Percentiles rank a stretch among this genome's conserved stretches.
Conservation (phyloP, 1,140 invertebrate genomes). For the Gryllus bimaculatus region DNA sequence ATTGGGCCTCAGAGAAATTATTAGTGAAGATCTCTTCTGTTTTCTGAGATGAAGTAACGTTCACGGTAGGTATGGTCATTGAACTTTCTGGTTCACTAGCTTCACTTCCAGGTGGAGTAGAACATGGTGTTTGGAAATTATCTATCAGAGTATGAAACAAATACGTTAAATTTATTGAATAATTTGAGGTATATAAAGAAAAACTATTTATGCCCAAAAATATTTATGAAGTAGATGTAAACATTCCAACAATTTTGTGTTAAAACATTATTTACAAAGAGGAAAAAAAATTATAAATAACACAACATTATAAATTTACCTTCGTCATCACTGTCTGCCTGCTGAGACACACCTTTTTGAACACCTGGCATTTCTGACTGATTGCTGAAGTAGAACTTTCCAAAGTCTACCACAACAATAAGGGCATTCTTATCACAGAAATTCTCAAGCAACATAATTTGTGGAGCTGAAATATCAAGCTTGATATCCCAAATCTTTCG, state of each 20-base stretch:
- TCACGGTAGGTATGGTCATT: constrained; percentile 20
- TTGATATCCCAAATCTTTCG: constrained; percentile 77
- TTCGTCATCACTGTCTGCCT: constrained; percentile 39
- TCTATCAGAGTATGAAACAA: neutral
- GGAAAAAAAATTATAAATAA: neutral
- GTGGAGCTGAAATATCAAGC: constrained; percentile 85
- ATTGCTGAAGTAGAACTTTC: constrained; percentile 66
- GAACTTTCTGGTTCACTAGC: constrained; percentile 45
- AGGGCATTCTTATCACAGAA: constrained; percentile 66
- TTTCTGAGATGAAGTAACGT: neutral
- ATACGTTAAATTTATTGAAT: too few species aligned
- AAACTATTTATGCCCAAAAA: too few species aligned
- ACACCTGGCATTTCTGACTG: constrained; percentile 23
- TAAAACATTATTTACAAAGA: neutral
- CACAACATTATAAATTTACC: constrained; percentile 28
- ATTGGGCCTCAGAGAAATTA: constrained; percentile 48
- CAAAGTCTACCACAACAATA: constrained; percentile 78
- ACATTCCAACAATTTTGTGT: too few species aligned
- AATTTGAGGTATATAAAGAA: too few species aligned
- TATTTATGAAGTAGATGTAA: too few species aligned
- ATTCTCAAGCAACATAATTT: constrained; percentile 80
- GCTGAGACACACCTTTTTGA: constrained; percentile 8
- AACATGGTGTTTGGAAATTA: constrained; percentile 79
- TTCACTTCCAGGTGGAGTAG: constrained; percentile 75
- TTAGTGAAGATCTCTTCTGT: constrained; percentile 25